phyloP scores from a whole-genome alignment of 2,113 vertebrate species.

The Cyprinodon tularosa region DNA sequence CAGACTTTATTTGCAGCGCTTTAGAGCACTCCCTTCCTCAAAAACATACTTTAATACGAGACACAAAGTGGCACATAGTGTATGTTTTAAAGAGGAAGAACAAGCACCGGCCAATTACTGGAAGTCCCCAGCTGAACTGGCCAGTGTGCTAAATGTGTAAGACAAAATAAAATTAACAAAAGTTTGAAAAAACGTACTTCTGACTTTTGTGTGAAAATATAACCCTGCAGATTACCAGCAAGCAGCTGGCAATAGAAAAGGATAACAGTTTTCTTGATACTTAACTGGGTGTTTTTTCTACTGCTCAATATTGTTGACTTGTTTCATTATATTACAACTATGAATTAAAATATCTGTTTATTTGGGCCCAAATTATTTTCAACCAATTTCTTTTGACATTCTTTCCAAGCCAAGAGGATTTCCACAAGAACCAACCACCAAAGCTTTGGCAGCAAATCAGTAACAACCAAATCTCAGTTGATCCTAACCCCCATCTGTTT shows the following conservation, averaged over 20 bases:
- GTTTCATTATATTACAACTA: not conserved
- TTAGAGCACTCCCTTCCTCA: not conserved
- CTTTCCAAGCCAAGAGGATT: not conserved
- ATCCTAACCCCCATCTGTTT: not conserved
- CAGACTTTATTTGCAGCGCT: conserved; percentile 4
- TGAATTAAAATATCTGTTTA: not conserved
- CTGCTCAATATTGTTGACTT: not conserved
- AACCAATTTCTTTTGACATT: not conserved
- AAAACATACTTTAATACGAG: not conserved
- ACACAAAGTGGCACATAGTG: conserved; percentile 7
- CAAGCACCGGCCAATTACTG: not conserved
- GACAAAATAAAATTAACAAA: not conserved
- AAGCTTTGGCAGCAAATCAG: not conserved
- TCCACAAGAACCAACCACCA: not conserved
- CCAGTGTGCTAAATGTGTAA: not conserved
- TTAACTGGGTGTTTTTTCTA: not conserved
- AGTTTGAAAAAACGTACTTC: not conserved
- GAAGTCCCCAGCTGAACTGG: not conserved
- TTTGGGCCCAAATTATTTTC: not conserved
- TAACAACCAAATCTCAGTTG: not conserved
- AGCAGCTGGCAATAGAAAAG: not conserved
- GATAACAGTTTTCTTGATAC: not conserved
- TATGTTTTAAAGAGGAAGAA: not conserved
- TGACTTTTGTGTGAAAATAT: not conserved
- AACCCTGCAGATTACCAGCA: not conserved